Evolutionary conservation across 2,113 vertebrate species (phyloP).

Genomic region (Antennarius striatus): DNA sequence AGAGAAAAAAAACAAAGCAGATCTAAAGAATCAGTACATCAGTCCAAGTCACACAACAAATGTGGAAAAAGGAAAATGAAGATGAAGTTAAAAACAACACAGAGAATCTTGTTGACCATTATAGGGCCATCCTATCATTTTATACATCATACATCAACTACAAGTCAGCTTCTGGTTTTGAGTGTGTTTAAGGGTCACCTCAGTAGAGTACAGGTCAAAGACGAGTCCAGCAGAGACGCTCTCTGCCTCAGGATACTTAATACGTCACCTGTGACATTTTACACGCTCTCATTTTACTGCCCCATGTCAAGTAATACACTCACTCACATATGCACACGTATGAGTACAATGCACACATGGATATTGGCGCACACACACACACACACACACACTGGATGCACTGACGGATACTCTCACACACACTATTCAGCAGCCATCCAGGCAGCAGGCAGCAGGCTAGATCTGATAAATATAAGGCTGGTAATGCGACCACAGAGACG

Average conservation of each 20-base stretch:
- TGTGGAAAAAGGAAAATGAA: no score
- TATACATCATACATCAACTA: no score
- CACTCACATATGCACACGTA: conserved; percentile 51
- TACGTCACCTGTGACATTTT: conserved; percentile 75
- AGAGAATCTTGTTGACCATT: no score
- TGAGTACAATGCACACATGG: conserved; percentile 13
- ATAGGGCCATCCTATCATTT: no score
- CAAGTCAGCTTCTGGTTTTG: no score
- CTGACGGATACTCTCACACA: background rate
- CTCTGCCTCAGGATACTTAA: conserved; percentile 46
- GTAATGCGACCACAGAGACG: conserved; percentile 72
- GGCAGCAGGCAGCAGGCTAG: conserved; percentile 58
- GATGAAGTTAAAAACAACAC: no score
- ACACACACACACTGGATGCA: background rate
- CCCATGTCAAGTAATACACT: conserved; percentile 17
- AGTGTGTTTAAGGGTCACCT: no score
- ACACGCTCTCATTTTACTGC: conserved; percentile 57
- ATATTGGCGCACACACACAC: background rate
- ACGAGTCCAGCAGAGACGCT: conserved; percentile 34
- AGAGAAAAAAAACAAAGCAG: no score
- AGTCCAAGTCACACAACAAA: no score
- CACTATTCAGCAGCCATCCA: conserved; percentile 46
- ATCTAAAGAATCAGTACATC: no score
- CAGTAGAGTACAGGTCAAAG: conserved; percentile 16
- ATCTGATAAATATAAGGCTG: conserved; percentile 77